Base-by-base conservation (phyloP, 92 coral and sea anemone genomes). In the Hydrozoanthus gracilis region DNA sequence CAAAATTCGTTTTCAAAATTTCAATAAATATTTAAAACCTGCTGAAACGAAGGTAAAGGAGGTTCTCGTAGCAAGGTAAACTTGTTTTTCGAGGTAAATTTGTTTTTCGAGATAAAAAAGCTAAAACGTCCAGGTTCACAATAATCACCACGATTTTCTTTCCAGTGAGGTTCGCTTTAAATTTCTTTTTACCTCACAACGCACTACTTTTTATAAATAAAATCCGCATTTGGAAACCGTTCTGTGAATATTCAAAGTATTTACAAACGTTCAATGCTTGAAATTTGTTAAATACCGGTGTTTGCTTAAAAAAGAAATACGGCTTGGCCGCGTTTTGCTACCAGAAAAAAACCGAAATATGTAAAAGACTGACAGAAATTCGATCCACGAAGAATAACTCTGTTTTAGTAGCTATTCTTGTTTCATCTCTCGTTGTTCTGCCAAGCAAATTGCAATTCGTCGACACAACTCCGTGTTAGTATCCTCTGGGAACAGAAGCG, bases 381-480 rank as follows among this genome's bases (percentile, higher is more conserved):
- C 12, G 14, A 10, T 5, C 50, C 39, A 15, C 5, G 60, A 15
- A 35, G 45, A 54, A 16, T 27, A 9, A 4, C 5, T 3, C 17
- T 27, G 73, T 48, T 49, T 49, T n/a, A 60, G 7, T 48, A 64
- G 35, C 74, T 80, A 80, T 51, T 80, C 68, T 73, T 64, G 79
- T 35, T 58, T 18, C 70, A 61, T 4, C 4, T 87, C 82, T 84
- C 91, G 73, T 44, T 87, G 91, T 64, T 91, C 89, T 9, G 94
- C 87, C 69, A 91, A 39, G 67, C 92, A 91, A 7, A 91, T 66
- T 7, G 95, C 98, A 50, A 94, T 94, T 18, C 95, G 83, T 67
- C 98, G 93, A 73, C 98, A 94, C 17, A 94, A 47, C 64, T 94
- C 98, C 4, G 95, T 94, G 83, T 92, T 92, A 0, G 92, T 86